Evolutionary conservation across 2,113 vertebrate species (phyloP), one percentile per base, ranked within the genome.

Genomic region (Albula goreensis): DNA sequence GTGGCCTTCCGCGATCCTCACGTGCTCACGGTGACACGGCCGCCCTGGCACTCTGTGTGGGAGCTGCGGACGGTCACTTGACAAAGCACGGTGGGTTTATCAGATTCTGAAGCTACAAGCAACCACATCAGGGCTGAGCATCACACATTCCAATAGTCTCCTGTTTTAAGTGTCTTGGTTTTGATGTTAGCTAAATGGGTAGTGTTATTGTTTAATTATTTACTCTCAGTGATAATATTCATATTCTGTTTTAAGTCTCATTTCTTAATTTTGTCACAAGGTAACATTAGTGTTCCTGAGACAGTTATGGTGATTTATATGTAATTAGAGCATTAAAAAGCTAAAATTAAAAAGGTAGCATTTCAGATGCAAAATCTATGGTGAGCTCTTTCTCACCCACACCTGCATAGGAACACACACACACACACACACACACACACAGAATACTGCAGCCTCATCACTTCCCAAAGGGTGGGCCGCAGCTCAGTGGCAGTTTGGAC

Each of bases 401-500:
- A 0, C 15, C 4, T 51, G 22, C 53, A 81, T 19, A 53, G 0
- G 56, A 19, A 82, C 22, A n/a, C n/a, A n/a, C 51, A 82, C 52
- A 83, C 56, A 57, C 19, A 63, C 3, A n/a, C 81, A 83, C 25
- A 83, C 80, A 4, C 80, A 8, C 77, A 53, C 48, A 10, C 66
- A 48, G 53, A 25, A 49, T n/a, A 52, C 78, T 80, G 74, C 48
- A 19, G 15, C 19, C 50, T 31, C 5, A 85, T 80, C 70, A 80
- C 70, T 57, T 81, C 60, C 78, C 22, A 17, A 41, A 78, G 19
- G 49, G 17, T 6, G 17, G 83, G 85, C 50, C 80, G 60, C 22
- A 57, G 22, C 10, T 80, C 25, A 85, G 17, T 83, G 85, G 82
- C 84, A 80, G 86, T 84, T 89, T 83, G 80, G 77, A 12, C 74